phyloP scores from a whole-genome alignment of 2,797 vertebrate species.

The Dermochelys coriacea region DNA sequence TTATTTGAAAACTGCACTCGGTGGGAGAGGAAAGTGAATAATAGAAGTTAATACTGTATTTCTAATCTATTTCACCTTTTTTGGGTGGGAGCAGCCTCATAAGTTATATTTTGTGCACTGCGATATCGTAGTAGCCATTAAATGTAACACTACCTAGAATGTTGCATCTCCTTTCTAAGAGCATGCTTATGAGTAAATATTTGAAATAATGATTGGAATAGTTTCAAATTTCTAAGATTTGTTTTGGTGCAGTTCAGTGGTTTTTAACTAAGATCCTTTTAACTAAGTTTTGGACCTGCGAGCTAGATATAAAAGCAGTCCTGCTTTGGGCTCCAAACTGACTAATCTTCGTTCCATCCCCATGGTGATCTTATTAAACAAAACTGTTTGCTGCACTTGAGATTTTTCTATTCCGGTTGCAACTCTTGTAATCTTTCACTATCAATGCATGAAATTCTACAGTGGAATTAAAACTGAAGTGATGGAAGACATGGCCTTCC shows the following conservation, averaged over 20 bases:
- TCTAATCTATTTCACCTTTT: neutral
- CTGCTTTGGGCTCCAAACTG: neutral
- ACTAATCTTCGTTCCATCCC: neutral
- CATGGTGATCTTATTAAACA: neutral
- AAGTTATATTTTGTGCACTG: neutral
- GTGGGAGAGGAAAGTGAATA: neutral
- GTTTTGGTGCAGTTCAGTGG: neutral
- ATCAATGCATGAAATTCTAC: neutral
- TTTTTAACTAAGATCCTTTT: neutral
- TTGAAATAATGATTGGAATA: neutral
- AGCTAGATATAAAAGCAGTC: neutral
- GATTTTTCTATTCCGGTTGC: neutral
- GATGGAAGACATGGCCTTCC: neutral
- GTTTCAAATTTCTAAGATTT: neutral
- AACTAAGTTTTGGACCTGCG: neutral
- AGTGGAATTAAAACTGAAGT: neutral
- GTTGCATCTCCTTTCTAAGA: neutral
- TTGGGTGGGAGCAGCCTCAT: neutral
- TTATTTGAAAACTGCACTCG: neutral
- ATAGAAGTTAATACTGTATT: neutral
- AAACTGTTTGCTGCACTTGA: neutral
- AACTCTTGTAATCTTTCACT: neutral
- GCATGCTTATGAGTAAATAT: neutral
- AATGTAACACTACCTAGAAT: neutral
- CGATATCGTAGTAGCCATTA: neutral